Evolutionary conservation across 2,113 vertebrate species (phyloP).

Genomic region (Saimiri boliviensis): DNA sequence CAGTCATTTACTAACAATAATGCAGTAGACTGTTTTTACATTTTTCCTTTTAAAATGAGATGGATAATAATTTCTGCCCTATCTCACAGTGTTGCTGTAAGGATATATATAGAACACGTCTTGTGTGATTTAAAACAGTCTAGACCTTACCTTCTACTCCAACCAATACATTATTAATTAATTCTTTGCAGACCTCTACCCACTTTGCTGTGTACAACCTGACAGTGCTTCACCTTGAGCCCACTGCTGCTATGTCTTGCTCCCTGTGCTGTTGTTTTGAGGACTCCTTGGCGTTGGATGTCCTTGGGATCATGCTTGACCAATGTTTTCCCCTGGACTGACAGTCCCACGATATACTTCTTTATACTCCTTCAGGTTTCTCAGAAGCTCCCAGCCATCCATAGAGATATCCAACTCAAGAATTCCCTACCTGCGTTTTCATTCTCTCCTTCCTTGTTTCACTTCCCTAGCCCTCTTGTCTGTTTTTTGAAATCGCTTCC

Average conservation of each 20-base stretch:
- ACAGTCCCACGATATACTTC: not conserved
- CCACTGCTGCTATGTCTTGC: not conserved
- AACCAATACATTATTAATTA: not conserved
- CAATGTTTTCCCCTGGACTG: not conserved
- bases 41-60: not conserved
- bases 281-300: not conserved
- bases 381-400: not conserved
- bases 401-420: not conserved
- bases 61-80: not conserved
- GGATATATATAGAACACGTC: not conserved
- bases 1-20: not conserved
- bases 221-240: not conserved
- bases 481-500: not conserved
- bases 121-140: not conserved
- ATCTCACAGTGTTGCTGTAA: not conserved
- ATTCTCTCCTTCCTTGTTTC: not conserved
- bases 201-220: not conserved
- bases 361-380: conserved; percentile 6
- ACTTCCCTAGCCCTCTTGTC: not conserved
- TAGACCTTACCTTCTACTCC: not conserved
- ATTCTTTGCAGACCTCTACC: not conserved
- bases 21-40: not conserved
- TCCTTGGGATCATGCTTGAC: not conserved
- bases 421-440: not conserved
- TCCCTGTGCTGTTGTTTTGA: not conserved